These are phyloP conservation scores for Apamea epomidion DNA, from an alignment of 2,888 invertebrate species.

Conservation along the genomic window DNA sequence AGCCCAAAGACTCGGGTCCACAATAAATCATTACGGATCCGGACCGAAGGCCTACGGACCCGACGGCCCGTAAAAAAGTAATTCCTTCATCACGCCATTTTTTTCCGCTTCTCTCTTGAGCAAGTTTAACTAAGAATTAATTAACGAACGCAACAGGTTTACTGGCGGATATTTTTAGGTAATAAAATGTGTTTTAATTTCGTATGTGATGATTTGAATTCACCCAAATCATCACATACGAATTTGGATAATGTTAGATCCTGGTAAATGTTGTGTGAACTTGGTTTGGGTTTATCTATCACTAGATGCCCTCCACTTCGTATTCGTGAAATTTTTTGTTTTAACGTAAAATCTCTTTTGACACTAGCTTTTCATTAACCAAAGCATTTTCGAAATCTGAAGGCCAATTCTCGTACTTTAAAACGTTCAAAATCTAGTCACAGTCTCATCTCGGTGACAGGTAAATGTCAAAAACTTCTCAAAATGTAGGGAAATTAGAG, in stretches of 20 bases:
- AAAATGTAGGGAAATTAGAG: too few relatives aligned
- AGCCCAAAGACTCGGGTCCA: constrained; percentile 74
- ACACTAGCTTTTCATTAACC: too few relatives aligned
- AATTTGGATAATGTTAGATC: constrained; percentile 7
- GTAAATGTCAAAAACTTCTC: too few relatives aligned
- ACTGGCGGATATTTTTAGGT: constrained; percentile 47
- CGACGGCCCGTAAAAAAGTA: constrained; percentile 76
- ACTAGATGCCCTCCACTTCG: too few relatives aligned
- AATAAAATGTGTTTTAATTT: constrained; percentile 40
- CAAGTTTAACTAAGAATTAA: constrained; percentile 70
- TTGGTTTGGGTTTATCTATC: not conserved
- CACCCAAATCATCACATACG: too few relatives aligned
- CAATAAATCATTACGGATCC: constrained; percentile 80
- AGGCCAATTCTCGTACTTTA: too few relatives aligned
- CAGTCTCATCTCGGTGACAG: too few relatives aligned
- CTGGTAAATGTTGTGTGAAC: not conserved
- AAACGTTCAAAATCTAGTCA: too few relatives aligned
- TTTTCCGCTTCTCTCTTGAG: constrained; percentile 66
- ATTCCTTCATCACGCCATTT: constrained; percentile 72
- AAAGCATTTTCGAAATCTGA: too few relatives aligned
- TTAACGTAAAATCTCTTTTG: too few relatives aligned
- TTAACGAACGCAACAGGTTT: constrained; percentile 73
- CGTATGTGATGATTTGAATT: constrained; percentile 33
- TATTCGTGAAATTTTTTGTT: too few relatives aligned
- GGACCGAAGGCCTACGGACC: constrained; percentile 54